Evolutionary conservation across 2,797 vertebrate genomes (phyloP), one percentile per base, ranked within the genome.

Genomic region (Enteromius paludinosus): DNA sequence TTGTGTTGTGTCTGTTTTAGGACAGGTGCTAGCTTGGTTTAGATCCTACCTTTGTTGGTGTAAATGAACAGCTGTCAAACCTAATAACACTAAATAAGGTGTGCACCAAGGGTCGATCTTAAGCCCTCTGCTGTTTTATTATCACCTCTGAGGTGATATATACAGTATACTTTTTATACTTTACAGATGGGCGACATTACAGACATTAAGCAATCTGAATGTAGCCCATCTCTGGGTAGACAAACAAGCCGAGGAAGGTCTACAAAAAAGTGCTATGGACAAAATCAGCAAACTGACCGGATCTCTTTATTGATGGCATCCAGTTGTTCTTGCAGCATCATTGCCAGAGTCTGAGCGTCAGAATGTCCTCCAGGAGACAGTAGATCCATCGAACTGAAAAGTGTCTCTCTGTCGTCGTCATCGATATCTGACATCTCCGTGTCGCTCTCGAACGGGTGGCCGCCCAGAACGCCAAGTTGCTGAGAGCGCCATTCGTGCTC

Each of bases 291-390:
- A 8, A 79, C 83, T 78, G 89, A 99, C 98, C 98, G 96, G 79
- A 99, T 99, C 95, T 99, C 98, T 91, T 98, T 99, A 93, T 99
- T 99, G 90, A 99, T 99, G 38, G 98, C 98, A 90, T 99, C 98
- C 78, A 99, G 90, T 88, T 99, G 98, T 87, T 99, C 98, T 88
- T 99, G 98, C 90, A 99, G 95, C 98, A 99, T 99, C 97, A 99
- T 98, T 85, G 98, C 98, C 86, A 99, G 92, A 0, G 98, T 99
- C 87, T 99, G 98, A 30, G 98, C 98, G 73, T 99, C 98, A 0
- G 98, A 99, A 94, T 99, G 98, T 28, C 98, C 98, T 0, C 97
- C 92, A 61, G 98, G 98, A 18, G 98, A 99, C 41, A 99, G 95
- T 85, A 99, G 94, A 89, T 99, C 98, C 97, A 99, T 98, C 70